These are phyloP conservation scores for Epistrophe eligans DNA, from an alignment of 2,888 invertebrate genomes.

Conservation along the genomic window DNA sequence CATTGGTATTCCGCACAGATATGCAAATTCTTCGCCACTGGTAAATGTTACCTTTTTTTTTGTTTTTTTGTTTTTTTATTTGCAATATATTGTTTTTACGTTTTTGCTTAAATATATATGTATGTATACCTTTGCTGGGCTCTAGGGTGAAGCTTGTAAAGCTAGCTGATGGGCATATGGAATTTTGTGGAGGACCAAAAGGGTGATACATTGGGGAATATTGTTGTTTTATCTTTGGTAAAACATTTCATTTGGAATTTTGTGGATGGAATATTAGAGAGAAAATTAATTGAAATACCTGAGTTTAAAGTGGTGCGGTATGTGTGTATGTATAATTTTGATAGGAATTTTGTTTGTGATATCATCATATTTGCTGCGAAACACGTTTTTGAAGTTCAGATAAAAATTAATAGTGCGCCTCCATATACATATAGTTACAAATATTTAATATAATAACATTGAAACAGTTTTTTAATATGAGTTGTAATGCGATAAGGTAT, in stretches of 20 bases:
- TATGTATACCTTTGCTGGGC: neutral
- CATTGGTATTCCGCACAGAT: conserved; percentile 77
- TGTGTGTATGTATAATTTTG: neutral
- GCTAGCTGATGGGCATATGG: conserved; percentile 40
- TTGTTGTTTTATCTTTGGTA: conserved; percentile 61
- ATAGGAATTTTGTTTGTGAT: conserved; percentile 16
- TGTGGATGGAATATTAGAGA: conserved; percentile 45
- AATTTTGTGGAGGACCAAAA: conserved; percentile 49
- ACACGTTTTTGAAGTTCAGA: neutral
- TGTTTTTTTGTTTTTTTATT: conserved; percentile 46
- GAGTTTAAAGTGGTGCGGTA: conserved; percentile 44
- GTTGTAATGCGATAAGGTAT: too few species aligned
- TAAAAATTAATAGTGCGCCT: neutral
- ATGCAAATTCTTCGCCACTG: conserved; percentile 77
- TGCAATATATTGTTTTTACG: conserved; percentile 38
- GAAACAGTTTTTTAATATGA: too few species aligned
- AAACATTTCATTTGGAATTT: conserved; percentile 53
- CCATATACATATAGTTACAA: neutral
- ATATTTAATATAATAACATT: neutral
- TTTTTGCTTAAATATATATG: conserved; percentile 21
- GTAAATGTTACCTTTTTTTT: conserved; percentile 57
- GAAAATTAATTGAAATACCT: conserved; percentile 72
- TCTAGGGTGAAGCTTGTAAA: conserved; percentile 3
- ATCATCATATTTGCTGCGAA: neutral
- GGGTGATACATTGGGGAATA: conserved; percentile 46